Evolutionary conservation across 2,888 invertebrate species (phyloP).

Genomic region (Entomobrya proxima): DNA sequence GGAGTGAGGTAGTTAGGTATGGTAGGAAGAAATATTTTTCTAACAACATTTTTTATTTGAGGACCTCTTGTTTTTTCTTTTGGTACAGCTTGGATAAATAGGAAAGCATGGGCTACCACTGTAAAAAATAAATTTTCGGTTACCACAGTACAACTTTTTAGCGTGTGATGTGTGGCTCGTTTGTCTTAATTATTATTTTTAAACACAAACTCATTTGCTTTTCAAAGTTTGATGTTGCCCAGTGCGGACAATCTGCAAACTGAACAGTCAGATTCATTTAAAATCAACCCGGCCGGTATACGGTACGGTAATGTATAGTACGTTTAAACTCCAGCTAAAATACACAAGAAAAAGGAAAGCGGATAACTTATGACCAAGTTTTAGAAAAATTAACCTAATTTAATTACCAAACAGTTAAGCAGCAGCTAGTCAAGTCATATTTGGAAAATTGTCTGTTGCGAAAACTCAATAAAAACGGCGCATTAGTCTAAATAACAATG

Average conservation of each 20-base stretch:
- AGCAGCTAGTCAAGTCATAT: neutral
- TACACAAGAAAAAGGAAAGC: neutral
- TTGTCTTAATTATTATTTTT: too few relatives aligned
- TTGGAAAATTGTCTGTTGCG: neutral
- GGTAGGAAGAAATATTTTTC: slow-evolving; percentile 47
- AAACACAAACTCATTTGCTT: too few relatives aligned
- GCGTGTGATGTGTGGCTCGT: too few relatives aligned
- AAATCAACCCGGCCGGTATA: too few relatives aligned
- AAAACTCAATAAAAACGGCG: slow-evolving; percentile 2
- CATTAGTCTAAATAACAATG: neutral
- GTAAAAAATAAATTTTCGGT: too few relatives aligned
- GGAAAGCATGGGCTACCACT: neutral
- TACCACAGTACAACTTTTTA: too few relatives aligned
- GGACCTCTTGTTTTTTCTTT: neutral
- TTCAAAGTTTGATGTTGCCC: too few relatives aligned
- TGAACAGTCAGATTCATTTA: too few relatives aligned
- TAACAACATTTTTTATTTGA: slow-evolving; percentile 31
- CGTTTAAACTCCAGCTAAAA: neutral
- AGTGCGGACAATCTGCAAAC: too few relatives aligned
- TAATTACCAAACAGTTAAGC: neutral
- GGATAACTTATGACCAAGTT: neutral
- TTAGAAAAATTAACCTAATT: neutral
- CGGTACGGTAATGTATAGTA: too few relatives aligned
- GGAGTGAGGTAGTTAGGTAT: slow-evolving; percentile 9
- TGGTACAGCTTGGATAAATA: neutral